Evolutionary conservation across 2,888 invertebrate species (phyloP), one percentile per base, ranked within the genome.

Genomic region (Agonopterix subpropinquella): DNA sequence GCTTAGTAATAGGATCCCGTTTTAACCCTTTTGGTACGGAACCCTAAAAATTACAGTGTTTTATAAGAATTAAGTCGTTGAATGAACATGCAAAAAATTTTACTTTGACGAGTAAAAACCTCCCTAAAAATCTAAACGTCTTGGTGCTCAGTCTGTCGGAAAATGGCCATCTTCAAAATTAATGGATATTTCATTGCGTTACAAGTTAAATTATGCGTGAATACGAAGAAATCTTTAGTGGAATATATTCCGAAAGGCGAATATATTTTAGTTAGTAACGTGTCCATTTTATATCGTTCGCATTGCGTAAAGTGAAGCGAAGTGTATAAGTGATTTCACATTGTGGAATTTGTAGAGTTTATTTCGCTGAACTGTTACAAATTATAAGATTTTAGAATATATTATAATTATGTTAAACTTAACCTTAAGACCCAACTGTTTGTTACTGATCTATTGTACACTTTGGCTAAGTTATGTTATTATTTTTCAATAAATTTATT

Each of bases 101-200:
- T 64, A 67, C 68, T 64, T 67, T 64, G 60, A 56, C 57, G 60
- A 64, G 59, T 59, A 55, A 64, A 39, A 72, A 75, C 67, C 62
- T 63, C 67, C 69, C 67, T 65, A 66, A 73, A 73, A 68, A 70
- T 72, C 66, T 63, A 59, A 70, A 75, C 73, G 69, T 73, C 73
- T 75, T 67, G 58, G 61, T 65, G 80, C 62, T 77, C 84, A 78
- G 58, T 66, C 66, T 67, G 53, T 64, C 70, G 80, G 81, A 86
- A 86, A 86, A 87, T 85, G 76, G 77, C 77, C 77, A 79, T 82
- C 80, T 75, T 73, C 71, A 72, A 76, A 80, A 82, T 86, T 85
- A 87, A 87, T 87, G 86, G 86, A 81, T 80, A 80, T 84, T 83
- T 80, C 77, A 84, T 84, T 82, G 75, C 80, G 79, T 80, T 73